These are phyloP conservation scores for Herminia tarsipennalis DNA, from an alignment of 2,888 invertebrate genomes.

Conservation along the genomic window DNA sequence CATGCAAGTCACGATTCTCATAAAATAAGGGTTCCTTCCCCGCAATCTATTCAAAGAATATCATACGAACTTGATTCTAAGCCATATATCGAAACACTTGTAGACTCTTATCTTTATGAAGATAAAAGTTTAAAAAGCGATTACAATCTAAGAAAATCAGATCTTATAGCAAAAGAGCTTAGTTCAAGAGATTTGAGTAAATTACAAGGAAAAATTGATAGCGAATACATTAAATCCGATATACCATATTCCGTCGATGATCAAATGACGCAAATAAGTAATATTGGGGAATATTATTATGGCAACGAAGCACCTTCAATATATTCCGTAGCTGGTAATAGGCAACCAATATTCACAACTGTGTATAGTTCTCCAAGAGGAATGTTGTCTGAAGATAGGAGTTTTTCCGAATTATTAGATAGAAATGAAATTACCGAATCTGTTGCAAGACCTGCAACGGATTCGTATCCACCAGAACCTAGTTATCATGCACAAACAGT, in stretches of 20 bases:
- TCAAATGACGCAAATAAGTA: slow-evolving; percentile 64
- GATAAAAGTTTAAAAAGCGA: slow-evolving; percentile 66
- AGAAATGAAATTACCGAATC: slow-evolving; percentile 82
- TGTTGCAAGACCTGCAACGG: slow-evolving; percentile 61
- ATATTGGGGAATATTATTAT: slow-evolving; percentile 76
- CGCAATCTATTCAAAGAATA: slow-evolving; percentile 71
- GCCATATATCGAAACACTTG: slow-evolving; percentile 84
- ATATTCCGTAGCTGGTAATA: slow-evolving; percentile 91
- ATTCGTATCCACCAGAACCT: slow-evolving; percentile 84
- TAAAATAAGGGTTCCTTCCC: slow-evolving; percentile 73
- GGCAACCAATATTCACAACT: slow-evolving; percentile 89
- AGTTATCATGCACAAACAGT: slow-evolving; percentile 86
- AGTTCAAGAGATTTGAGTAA: slow-evolving; percentile 64
- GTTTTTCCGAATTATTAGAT: slow-evolving; percentile 89
- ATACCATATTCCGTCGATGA: slow-evolving; percentile 57
- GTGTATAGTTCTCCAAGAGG: slow-evolving; percentile 90
- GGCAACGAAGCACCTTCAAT: slow-evolving; percentile 87
- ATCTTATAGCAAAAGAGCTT: slow-evolving; percentile 60
- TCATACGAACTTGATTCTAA: slow-evolving; percentile 74
- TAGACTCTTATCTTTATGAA: slow-evolving; percentile 80
- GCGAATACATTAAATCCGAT: slow-evolving; percentile 63
- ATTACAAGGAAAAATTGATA: slow-evolving; percentile 65
- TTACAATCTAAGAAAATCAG: slow-evolving; percentile 60
- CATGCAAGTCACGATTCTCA: slow-evolving; percentile 73
- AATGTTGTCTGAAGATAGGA: slow-evolving; percentile 86